Evolutionary conservation across 1,140 invertebrate species (phyloP).

Genomic region (Caerostris extrusa): DNA sequence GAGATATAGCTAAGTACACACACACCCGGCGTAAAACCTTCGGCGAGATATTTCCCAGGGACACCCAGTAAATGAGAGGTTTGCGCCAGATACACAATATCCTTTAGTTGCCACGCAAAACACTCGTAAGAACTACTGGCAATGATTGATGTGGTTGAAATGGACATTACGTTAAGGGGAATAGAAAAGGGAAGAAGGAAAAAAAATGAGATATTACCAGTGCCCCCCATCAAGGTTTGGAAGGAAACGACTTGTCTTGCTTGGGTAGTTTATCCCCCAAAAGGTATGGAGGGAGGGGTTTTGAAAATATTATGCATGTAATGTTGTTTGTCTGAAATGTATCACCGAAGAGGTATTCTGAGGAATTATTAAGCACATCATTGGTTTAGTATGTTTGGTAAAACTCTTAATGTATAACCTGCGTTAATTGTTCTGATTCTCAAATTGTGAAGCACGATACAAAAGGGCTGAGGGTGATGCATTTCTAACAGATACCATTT

Average conservation of each 20-base stretch:
- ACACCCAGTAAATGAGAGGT: background rate
- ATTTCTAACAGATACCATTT: no score
- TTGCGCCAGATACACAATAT: background rate
- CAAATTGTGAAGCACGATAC: no score
- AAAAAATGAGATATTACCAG: conserved; percentile 23
- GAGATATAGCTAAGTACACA: background rate
- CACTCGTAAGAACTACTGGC: conserved; percentile 36
- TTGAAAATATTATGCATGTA: conserved; percentile 15
- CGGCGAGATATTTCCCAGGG: background rate
- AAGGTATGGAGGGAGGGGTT: background rate
- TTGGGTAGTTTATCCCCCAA: background rate
- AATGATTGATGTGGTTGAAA: conserved; percentile 3
- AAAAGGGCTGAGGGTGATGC: no score
- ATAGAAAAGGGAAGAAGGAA: background rate
- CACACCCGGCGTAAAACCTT: background rate
- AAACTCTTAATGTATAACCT: no score
- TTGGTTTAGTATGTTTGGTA: no score
- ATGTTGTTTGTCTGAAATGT: conserved; percentile 1
- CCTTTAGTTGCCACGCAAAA: background rate
- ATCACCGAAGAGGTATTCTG: background rate
- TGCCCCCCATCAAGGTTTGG: background rate
- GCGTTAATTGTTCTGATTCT: no score
- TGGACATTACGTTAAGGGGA: background rate
- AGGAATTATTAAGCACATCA: no score
- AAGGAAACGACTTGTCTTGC: background rate